phyloP scores from a whole-genome alignment of 2,797 vertebrate species.

The Typhlichthys subterraneus region DNA sequence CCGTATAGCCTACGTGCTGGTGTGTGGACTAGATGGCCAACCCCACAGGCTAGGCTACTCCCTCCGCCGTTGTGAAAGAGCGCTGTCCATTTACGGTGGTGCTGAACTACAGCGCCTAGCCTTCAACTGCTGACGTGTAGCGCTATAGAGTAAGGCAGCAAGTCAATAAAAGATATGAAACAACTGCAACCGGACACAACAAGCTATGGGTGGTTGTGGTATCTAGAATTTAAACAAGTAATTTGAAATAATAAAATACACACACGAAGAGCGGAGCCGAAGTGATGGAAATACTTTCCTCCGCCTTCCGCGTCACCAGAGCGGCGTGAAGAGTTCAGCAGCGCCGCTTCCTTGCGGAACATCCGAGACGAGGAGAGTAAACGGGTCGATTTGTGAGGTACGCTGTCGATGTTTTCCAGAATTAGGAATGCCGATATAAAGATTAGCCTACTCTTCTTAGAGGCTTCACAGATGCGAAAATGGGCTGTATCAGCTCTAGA shows the following conservation, averaged over 20 bases:
- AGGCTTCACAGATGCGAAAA: slow-evolving; percentile 69
- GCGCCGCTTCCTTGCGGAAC: slow-evolving; percentile 49
- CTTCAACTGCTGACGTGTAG: slow-evolving; percentile 59
- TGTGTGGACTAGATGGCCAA: slow-evolving; percentile 8
- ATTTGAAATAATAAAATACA: slow-evolving; percentile 13
- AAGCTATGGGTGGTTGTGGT: not conserved
- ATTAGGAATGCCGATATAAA: slow-evolving; percentile 2
- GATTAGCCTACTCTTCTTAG: slow-evolving; percentile 27
- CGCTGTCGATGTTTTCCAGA: slow-evolving; percentile 41
- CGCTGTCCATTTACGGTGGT: slow-evolving; percentile 69
- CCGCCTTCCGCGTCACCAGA: slow-evolving; percentile 54
- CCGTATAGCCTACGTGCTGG: slow-evolving; percentile 4
- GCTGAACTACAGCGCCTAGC: slow-evolving; percentile 61
- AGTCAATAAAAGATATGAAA: too few relatives aligned
- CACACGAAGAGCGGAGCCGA: slow-evolving; percentile 29
- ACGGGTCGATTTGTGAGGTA: slow-evolving; percentile 70
- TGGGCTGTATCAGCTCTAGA: slow-evolving; percentile 84
- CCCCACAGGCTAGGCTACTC: not conserved
- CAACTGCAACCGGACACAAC: not conserved
- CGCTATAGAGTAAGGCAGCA: not conserved
- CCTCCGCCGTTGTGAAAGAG: slow-evolving; percentile 24
- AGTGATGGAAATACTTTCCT: slow-evolving; percentile 57
- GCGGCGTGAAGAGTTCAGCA: slow-evolving; percentile 15
- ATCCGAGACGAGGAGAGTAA: slow-evolving; percentile 55
- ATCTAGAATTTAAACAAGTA: slow-evolving; percentile 26